Conservation (phyloP, 2,888 invertebrate genomes). For the Cistogaster globosa region DNA sequence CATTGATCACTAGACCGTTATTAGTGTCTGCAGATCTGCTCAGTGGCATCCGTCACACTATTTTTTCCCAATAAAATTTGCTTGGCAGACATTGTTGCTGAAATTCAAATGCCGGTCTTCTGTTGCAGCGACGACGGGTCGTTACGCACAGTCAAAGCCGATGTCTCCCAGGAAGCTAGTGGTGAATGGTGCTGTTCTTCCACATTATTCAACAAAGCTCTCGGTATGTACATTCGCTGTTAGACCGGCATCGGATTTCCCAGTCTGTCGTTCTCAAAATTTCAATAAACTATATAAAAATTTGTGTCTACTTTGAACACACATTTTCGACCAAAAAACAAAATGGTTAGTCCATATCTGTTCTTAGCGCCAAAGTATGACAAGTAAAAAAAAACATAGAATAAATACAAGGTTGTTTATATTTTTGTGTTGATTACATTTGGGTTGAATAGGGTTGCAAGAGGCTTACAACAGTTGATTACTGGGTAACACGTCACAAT, state of each 20-base stretch:
- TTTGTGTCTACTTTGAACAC: too few relatives aligned
- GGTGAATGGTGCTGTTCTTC: slow-evolving; percentile 54
- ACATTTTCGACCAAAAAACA: too few relatives aligned
- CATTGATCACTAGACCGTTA: slow-evolving; percentile 85
- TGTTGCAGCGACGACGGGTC: slow-evolving; percentile 85
- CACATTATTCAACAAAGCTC: slow-evolving; percentile 60
- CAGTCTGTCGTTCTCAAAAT: slow-evolving; percentile 84
- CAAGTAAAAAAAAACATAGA: too few relatives aligned
- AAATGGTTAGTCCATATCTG: too few relatives aligned
- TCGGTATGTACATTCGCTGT: slow-evolving; percentile 73
- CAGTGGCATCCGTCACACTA: slow-evolving; percentile 87
- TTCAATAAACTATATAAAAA: too few relatives aligned
- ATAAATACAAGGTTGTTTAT: too few relatives aligned
- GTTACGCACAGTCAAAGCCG: slow-evolving; percentile 84
- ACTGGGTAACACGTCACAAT: too few relatives aligned
- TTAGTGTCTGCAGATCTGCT: slow-evolving; percentile 86
- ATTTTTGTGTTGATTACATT: too few relatives aligned
- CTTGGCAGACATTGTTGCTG: slow-evolving; percentile 78
- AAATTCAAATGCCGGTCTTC: slow-evolving; percentile 83
- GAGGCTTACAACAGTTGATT: too few relatives aligned
- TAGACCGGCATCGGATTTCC: slow-evolving; percentile 83
- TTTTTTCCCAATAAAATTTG: slow-evolving; percentile 83
- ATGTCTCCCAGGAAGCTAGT: slow-evolving; percentile 56
- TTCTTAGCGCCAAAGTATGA: too few relatives aligned
- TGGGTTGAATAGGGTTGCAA: too few relatives aligned